Evolutionary conservation across 2,113 vertebrate species (phyloP), one percentile per base, ranked within the genome.

Genomic region (Xyliphius kryptos): DNA sequence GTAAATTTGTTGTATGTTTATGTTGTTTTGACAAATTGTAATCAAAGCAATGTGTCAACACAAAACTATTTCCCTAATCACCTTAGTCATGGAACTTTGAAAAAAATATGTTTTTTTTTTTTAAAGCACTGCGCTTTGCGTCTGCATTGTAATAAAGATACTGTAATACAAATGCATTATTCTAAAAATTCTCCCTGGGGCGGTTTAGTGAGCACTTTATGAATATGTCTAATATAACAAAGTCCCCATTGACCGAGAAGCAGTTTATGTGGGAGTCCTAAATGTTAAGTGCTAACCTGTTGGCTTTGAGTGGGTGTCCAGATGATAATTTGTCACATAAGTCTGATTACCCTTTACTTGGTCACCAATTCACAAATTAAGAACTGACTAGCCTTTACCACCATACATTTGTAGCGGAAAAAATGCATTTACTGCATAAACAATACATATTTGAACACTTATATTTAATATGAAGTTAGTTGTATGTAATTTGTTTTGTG

Each of bases 261-360:
- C 49, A 56, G 20, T 56, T 44, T 49, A 38, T 60, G 61, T 60
- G 50, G 49, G 56, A 68, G 43, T 50, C 60, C 46, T 48, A 63
- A 59, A 72, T 55, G 20, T 41, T 49, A 9, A 22, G 16, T 17
- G 37, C 61, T 68, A 64, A 60, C 54, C 59, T n/a, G 55, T 50
- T 60, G 60, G 54, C 54, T 68, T 63, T 63, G 38, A 63, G 52
- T 60, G 56, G 57, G 64, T 50, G 22, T 61, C 63, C 37, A 61
- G 57, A 66, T 38, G 46, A 60, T 72, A 72, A 68, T 72, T 68
- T 68, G 58, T 72, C 61, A 64, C 60, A 55, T 56, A 49, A 60
- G 36, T 59, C 36, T 72, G 55, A 53, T 61, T 55, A 72, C 61
- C 55, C 21, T 68, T 60, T 68, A 41, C 52, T 64, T 41, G 26